phyloP scores from a whole-genome alignment of 2,888 invertebrate genomes.

The Villa cingulata region DNA sequence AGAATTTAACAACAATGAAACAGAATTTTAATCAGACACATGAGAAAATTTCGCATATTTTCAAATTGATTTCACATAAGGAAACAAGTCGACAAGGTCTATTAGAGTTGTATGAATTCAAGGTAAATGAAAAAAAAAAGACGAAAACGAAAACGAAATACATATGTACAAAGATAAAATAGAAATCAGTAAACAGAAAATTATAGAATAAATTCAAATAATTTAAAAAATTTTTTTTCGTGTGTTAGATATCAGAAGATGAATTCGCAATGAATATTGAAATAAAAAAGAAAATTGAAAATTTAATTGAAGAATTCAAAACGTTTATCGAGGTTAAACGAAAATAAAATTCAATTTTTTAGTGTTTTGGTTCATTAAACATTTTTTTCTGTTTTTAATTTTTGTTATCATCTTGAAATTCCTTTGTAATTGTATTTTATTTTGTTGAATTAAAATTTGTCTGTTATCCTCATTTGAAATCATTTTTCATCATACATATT shows the following conservation, averaged over 20 bases:
- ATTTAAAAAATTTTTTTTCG: neutral
- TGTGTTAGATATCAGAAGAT: constrained; percentile 8
- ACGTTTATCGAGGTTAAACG: constrained; percentile 10
- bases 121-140: constrained; percentile 20
- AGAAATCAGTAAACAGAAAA: too few relatives aligned
- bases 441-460: neutral
- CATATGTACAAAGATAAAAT: too few relatives aligned
- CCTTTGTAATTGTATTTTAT: neutral
- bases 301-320: constrained; percentile 10
- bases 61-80: constrained; percentile 80
- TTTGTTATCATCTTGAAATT: too few relatives aligned
- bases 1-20: constrained; percentile 32
- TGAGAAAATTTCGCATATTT: constrained; percentile 75
- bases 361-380: too few relatives aligned
- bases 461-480: neutral
- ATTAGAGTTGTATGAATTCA: constrained; percentile 33
- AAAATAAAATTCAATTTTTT: too few relatives aligned
- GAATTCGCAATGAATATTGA: constrained; percentile 9
- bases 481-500: neutral
- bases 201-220: neutral
- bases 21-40: constrained; percentile 62
- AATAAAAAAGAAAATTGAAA: constrained; percentile 12
- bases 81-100: constrained; percentile 75
- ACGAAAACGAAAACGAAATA: too few relatives aligned
- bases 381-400: too few relatives aligned